Evolutionary conservation across 2,888 invertebrate species (phyloP).

Genomic region (Stomorhina lunata): DNA sequence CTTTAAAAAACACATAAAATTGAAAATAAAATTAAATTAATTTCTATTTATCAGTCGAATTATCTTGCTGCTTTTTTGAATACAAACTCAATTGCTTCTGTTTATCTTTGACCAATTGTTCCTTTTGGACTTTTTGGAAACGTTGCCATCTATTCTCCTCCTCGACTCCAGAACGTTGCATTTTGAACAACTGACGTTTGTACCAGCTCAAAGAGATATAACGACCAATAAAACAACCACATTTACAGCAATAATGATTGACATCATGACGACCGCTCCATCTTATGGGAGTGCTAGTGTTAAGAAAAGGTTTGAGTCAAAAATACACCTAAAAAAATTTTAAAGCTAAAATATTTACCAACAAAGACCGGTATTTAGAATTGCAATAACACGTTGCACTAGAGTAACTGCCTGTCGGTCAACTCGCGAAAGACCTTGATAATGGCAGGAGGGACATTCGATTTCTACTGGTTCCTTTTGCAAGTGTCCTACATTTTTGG

Average conservation of each 20-base stretch:
- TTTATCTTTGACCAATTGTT: slow-evolving; percentile 72
- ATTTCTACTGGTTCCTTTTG: slow-evolving; percentile 70
- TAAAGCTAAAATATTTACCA: slow-evolving; percentile 70
- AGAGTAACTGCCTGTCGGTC: slow-evolving; percentile 71
- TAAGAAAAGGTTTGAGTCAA: background rate
- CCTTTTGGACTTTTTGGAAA: slow-evolving; percentile 73
- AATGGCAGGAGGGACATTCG: slow-evolving; percentile 74
- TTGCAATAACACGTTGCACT: slow-evolving; percentile 70
- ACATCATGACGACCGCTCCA: slow-evolving; percentile 75
- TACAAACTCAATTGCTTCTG: slow-evolving; percentile 42
- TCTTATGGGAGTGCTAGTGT: slow-evolving; percentile 73
- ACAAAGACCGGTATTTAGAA: slow-evolving; percentile 73
- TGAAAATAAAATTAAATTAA: background rate
- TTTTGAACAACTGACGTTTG: slow-evolving; percentile 74
- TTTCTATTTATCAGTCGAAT: background rate
- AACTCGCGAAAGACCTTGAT: slow-evolving; percentile 68
- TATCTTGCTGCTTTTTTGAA: background rate
- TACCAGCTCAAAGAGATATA: slow-evolving; percentile 76
- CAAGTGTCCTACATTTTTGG: slow-evolving; percentile 73
- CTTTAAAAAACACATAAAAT: background rate
- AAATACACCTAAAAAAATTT: background rate
- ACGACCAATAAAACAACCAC: slow-evolving; percentile 78
- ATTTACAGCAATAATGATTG: slow-evolving; percentile 77
- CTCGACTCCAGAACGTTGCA: slow-evolving; percentile 73
- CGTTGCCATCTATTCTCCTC: slow-evolving; percentile 72